These are phyloP conservation scores for Callospermophilus lateralis DNA, from an alignment of 2,113 vertebrate genomes.

Conservation along the genomic window DNA sequence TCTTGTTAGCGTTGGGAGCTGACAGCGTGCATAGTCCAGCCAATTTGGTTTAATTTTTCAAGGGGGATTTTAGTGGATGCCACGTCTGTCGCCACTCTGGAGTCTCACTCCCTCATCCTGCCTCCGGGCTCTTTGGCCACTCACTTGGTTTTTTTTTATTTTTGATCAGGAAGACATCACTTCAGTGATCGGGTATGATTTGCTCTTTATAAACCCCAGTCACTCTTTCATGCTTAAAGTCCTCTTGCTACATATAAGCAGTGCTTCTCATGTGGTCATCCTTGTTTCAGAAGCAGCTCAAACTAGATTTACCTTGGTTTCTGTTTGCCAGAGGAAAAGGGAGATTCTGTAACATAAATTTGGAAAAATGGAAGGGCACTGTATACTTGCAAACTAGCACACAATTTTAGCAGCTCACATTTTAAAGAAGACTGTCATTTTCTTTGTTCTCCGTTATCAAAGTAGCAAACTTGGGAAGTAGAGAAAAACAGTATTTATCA, in stretches of 20 bases:
- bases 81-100: not conserved
- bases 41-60: constrained; percentile 83
- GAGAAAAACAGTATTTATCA: not conserved
- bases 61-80: constrained; percentile 67
- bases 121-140: constrained; percentile 64
- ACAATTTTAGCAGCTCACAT: not conserved
- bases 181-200: constrained; percentile 65
- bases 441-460: not conserved
- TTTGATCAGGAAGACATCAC: constrained; percentile 67
- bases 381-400: not conserved
- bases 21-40: constrained; percentile 68
- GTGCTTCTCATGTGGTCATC: not conserved
- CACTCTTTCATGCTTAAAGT: constrained; percentile 50
- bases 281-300: not conserved
- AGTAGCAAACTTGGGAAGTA: not conserved
- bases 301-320: constrained; percentile 10
- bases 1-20: constrained; percentile 58
- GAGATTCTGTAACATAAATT: not conserved
- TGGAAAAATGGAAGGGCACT: not conserved
- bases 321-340: not conserved
- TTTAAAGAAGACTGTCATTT: not conserved
- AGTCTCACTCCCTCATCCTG: constrained; percentile 52
- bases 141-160: constrained; percentile 75
- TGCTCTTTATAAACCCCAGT: constrained; percentile 76
- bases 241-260: not conserved